These are phyloP conservation scores for Bilobella aurantiaca DNA, from an alignment of 1,140 invertebrate genomes.

Conservation along the genomic window DNA sequence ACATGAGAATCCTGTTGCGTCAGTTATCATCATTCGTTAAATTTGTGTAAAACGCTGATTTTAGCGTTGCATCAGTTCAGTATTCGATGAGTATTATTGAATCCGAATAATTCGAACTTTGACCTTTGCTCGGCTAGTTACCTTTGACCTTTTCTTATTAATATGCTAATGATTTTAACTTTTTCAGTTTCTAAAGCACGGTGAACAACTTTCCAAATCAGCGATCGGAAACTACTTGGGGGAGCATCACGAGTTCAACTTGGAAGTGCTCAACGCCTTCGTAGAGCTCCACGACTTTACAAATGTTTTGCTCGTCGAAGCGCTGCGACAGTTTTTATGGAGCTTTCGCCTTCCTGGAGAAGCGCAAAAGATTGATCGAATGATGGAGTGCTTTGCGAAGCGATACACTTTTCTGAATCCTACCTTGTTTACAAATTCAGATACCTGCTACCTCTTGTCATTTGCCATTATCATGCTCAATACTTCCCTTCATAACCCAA, in stretches of 20 bases:
- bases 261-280: slow-evolving; percentile 42
- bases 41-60: too few relatives aligned
- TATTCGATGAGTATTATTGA: too few relatives aligned
- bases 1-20: neutral
- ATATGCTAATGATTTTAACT: slow-evolving; percentile 13
- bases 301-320: slow-evolving; percentile 45
- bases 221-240: slow-evolving; percentile 49
- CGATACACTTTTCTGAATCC: slow-evolving; percentile 49
- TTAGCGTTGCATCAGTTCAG: too few relatives aligned
- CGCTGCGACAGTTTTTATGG: slow-evolving; percentile 49
- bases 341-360: slow-evolving; percentile 53
- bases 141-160: too few relatives aligned
- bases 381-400: slow-evolving; percentile 54
- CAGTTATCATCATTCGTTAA: neutral
- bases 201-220: slow-evolving; percentile 46
- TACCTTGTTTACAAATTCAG: slow-evolving; percentile 45
- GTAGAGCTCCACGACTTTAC: slow-evolving; percentile 45
- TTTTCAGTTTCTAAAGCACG: slow-evolving; percentile 42
- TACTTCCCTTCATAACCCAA: slow-evolving; percentile 52
- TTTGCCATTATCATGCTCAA: slow-evolving; percentile 57
- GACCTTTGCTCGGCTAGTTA: neutral
- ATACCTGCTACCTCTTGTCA: slow-evolving; percentile 51
- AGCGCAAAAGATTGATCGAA: slow-evolving; percentile 54
- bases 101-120: too few relatives aligned
- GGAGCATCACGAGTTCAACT: slow-evolving; percentile 37